A percentile compares a stretch with the other conserved stretches of the same genome.
Evolutionary conservation across 2,797 vertebrate species (phyloP).

Genomic region (Lepilemur septentrionalis): DNA sequence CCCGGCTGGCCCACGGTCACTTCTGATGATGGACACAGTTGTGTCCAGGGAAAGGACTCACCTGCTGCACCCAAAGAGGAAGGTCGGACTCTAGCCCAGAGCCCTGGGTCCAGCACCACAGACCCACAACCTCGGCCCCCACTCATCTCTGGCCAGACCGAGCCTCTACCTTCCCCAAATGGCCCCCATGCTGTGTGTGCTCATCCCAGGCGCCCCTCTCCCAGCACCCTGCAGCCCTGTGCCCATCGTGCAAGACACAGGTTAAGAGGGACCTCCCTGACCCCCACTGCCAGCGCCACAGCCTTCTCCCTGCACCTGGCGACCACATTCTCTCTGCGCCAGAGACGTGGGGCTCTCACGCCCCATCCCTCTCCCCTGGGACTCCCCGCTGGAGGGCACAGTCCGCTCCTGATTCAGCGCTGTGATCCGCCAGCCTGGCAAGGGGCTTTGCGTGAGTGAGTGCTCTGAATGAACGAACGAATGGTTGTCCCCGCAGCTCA

Average conservation of each 20-base stretch:
- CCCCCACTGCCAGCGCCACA: not conserved
- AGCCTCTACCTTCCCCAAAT: not conserved
- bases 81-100: too few relatives aligned
- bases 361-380: not conserved
- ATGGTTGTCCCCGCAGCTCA: not conserved
- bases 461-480: not conserved
- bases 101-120: too few relatives aligned
- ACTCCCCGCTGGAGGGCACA: not conserved
- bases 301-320: not conserved
- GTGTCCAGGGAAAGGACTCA: not conserved
- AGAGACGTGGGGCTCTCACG: not conserved
- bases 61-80: not conserved
- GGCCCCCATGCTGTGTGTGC: too few relatives aligned
- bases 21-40: accelerated
- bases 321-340: not conserved
- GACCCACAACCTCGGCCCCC: too few relatives aligned
- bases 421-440: not conserved
- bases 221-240: accelerated
- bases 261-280: not conserved
- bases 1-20: not conserved
- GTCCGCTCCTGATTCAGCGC: not conserved
- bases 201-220: not conserved
- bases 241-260: not conserved
- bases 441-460: not conserved
- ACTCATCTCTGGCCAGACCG: accelerated